Evolutionary conservation across 2,113 vertebrate species (phyloP), one percentile per base, ranked within the genome.

Genomic region (Origma solitaria): DNA sequence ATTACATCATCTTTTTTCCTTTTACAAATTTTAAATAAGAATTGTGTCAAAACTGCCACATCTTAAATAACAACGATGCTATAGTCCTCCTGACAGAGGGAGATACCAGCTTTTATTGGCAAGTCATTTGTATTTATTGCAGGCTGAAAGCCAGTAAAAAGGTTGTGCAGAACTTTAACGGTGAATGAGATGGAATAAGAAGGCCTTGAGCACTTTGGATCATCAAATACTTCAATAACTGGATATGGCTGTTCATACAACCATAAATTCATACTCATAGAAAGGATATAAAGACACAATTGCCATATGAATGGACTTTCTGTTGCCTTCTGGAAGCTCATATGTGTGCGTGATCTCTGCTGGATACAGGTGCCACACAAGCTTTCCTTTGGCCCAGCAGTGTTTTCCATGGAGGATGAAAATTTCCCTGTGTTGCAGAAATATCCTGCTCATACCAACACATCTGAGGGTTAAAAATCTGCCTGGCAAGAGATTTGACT

Each of bases 21-120:
- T 94, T 95, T 94, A 87, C 25, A 12, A 72, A 87, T 88, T 95
- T 94, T 95, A 96, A 95, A 58, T 96, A 95, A 97, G 65, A 53
- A 56, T 95, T 86, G 78, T 88, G 84, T 88, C 92, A 95, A 94
- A 95, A 77, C 57, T 78, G 58, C 86, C 56, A 66, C 73, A 73
- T 92, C 93, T 95, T 94, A 90, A 95, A 95, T 96, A 90, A 90
- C n/a, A 72, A 42, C 8, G 38, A 88, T 71, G 65, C 71, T 68
- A 35, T 53, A 64, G 82, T 88, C 92, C 65, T 95, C 57, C 88
- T 84, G 77, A 90, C 24, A 4, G 19, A 88, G 45, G 76, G 64
- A 64, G 92, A 83, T 88, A 88, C 61, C 53, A 68, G 88, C 31
- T 70, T 96, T 91, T 72, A 70, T 54, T 76, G 69, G 45, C 31